These are phyloP conservation scores for Eupithecia subfuscata DNA, from an alignment of 2,888 invertebrate species.

Conservation along the genomic window DNA sequence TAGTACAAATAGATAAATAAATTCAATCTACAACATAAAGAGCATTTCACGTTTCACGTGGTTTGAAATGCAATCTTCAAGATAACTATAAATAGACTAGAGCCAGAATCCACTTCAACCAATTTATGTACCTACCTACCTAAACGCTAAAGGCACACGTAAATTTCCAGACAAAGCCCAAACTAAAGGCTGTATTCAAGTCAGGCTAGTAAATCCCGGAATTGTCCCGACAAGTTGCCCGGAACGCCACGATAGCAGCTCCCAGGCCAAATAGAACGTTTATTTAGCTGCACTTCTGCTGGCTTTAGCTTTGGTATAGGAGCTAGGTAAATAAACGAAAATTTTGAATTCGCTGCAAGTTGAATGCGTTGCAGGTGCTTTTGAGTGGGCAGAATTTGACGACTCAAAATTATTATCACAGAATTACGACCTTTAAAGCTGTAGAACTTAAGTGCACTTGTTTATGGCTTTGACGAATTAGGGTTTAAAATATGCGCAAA, in stretches of 20 bases:
- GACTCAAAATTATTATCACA: neutral
- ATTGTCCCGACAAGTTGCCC: constrained; percentile 50
- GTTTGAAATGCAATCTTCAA: neutral
- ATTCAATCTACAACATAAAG: neutral
- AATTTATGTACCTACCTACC: neutral
- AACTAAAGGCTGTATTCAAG: constrained; percentile 31
- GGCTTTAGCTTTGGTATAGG: constrained; percentile 16
- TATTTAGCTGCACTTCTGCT: neutral
- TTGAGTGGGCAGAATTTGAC: neutral
- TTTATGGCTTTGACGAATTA: neutral
- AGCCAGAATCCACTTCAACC: neutral
- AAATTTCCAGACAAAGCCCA: constrained; percentile 25
- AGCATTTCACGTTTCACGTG: neutral
- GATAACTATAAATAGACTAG: neutral
- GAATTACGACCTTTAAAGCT: neutral
- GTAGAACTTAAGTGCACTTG: neutral
- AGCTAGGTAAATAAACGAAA: constrained; percentile 18
- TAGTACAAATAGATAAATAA: neutral
- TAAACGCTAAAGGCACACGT: neutral
- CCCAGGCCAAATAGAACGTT: constrained; percentile 29
- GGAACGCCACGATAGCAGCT: constrained; percentile 58
- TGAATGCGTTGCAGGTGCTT: constrained; percentile 1
- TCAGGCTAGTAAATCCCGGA: constrained; percentile 54
- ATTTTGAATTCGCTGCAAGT: neutral
- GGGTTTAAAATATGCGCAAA: no score